Base-by-base conservation (phyloP, 2,113 vertebrate species). In the Petrocephalus microphthalmus region DNA sequence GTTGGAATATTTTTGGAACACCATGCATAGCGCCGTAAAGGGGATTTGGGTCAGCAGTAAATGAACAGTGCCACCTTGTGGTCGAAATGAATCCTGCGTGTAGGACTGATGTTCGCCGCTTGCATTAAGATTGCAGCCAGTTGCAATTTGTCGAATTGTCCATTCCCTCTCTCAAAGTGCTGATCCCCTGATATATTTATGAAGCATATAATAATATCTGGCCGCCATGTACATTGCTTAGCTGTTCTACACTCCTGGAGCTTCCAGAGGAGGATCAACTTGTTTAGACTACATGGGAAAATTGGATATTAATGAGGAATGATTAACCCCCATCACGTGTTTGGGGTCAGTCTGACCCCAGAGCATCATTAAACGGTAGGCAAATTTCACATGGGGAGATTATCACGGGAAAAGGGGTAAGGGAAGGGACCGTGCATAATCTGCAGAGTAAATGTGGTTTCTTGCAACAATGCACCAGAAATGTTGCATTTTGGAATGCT, bases 301-400 rank as follows among this genome's bases (percentile, higher is more conserved):
- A 93, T 93, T 89, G 91, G 91, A 92, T 92, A 90, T 91, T 90
- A 91, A 89, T 84, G 87, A 85, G 86, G 89, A 67, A 89, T 25
- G 60, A 89, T 71, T 22, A 74, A n/a, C n/a, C n/a, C n/a, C n/a
- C n/a, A n/a, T n/a, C n/a, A n/a, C n/a, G n/a, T n/a, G n/a, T n/a
- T n/a, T n/a, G n/a, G n/a, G n/a, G n/a, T n/a, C n/a, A n/a, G n/a
- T n/a, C n/a, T n/a, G n/a, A n/a, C n/a, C n/a, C n/a, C n/a, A n/a
- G n/a, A n/a, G n/a, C n/a, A n/a, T n/a, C n/a, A n/a, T n/a, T n/a
- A n/a, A n/a, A n/a, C n/a, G n/a, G n/a, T n/a, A n/a, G n/a, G n/a
- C n/a, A n/a, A n/a, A n/a, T n/a, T n/a, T n/a, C n/a, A n/a, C n/a
- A n/a, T n/a, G n/a, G n/a, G n/a, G n/a, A n/a, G n/a, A n/a, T n/a